Evolutionary conservation across 2,888 invertebrate species (phyloP).

Genomic region (Sminthurides aquaticus): DNA sequence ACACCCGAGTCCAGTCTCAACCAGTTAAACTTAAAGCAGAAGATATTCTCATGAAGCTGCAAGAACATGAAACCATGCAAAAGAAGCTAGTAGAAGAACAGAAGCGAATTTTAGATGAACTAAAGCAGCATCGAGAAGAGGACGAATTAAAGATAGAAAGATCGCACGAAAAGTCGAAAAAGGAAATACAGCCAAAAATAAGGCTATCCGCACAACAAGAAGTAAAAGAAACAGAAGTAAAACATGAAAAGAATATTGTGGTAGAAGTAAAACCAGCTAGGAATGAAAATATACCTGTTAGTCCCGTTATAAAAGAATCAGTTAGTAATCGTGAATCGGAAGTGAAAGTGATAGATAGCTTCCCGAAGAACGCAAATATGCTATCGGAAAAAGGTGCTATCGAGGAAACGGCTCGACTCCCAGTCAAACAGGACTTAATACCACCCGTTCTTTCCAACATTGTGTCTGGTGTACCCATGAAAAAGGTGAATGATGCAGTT

Average conservation of each 20-base stretch:
- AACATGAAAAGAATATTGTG: background rate
- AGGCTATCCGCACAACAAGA: background rate
- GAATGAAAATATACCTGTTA: too few relatives aligned
- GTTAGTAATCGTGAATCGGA: too few relatives aligned
- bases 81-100: conserved; percentile 61
- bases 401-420: too few relatives aligned
- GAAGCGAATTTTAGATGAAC: conserved; percentile 57
- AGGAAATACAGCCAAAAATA: background rate
- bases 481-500: too few relatives aligned
- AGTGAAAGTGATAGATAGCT: too few relatives aligned
- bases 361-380: too few relatives aligned
- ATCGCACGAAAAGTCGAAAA: background rate
- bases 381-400: too few relatives aligned
- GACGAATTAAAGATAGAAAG: conserved; percentile 23
- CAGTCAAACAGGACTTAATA: too few relatives aligned
- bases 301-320: too few relatives aligned
- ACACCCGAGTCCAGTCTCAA: too few relatives aligned
- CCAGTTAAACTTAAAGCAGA: conserved; percentile 45
- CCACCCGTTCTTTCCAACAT: too few relatives aligned
- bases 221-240: background rate
- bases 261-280: background rate
- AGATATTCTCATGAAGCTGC: conserved; percentile 57
- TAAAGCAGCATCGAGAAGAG: conserved; percentile 51
- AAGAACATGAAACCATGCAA: conserved; percentile 62
- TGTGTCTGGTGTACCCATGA: too few relatives aligned